Base-by-base conservation (phyloP, 2,113 vertebrate species). In the Rynchops niger region DNA sequence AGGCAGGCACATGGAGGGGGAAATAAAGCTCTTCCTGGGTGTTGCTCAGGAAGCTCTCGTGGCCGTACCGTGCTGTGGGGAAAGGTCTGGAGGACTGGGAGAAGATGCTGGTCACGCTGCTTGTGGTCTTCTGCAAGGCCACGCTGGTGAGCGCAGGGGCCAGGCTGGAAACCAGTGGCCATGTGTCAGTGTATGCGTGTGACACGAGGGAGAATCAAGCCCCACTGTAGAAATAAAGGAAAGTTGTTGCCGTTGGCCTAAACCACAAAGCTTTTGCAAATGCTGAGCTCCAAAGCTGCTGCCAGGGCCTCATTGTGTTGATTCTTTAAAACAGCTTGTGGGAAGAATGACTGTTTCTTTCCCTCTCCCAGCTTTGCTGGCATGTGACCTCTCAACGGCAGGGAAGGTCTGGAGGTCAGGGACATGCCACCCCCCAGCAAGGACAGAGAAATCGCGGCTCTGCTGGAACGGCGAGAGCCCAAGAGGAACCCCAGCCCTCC, bases 101-200 rank as follows among this genome's bases (percentile, higher is more conserved):
- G 53, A 6, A 2, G 53, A 6, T 47, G 47, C 71, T 70, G 47
- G 47, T 52, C 25, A 16, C 7, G 1, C 26, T 17, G n/a, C 34
- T 53, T 12, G 9, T 2, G 20, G 25, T 0, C 56, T 43, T 32
- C 55, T 27, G 56, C 59, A 19, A 22, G 85, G 38, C 34, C 6
- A 2, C 2, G 13, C 22, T 14, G 9, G n/a, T 5, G 20, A 29
- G 36, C 11, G 3, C n/a, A 5, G 43, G 25, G 72, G 21, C 45
- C 45, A 26, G 36, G 49, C 36, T 27, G 69, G 56, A 20, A 8
- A 30, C 40, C 43, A 20, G 12, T 9, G n/a, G 27, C 43, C 42
- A 0, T 4, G 36, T 3, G 72, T 6, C 6, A 11, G 43, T 5
- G 36, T 7, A 5, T 4, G 6, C 11, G 25, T 22, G 19, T 63